Evolutionary conservation across 2,113 vertebrate species (phyloP).

Genomic region (Cynoglossus semilaevis): DNA sequence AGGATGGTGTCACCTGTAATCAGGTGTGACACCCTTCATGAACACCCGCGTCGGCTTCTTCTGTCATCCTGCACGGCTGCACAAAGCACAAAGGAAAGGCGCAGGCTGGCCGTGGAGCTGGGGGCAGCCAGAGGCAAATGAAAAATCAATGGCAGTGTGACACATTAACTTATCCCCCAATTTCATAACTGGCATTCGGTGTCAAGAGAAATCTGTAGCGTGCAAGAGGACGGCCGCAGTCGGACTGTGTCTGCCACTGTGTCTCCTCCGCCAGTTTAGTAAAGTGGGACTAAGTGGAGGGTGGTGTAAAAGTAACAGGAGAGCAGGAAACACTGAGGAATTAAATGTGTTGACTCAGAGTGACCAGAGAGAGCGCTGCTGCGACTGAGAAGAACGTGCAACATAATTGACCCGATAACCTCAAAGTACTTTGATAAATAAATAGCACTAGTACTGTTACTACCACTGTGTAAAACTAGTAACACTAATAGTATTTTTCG

Average conservation of each 20-base stretch:
- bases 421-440: too few species aligned
- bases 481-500: too few species aligned
- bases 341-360: too few species aligned
- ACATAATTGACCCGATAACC: too few species aligned
- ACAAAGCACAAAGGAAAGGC: slow-evolving; percentile 64
- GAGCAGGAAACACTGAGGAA: too few species aligned
- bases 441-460: too few species aligned
- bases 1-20: slow-evolving; percentile 61
- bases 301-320: background rate
- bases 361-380: too few species aligned
- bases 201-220: slow-evolving; percentile 67
- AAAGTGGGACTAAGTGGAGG: slow-evolving; percentile 36
- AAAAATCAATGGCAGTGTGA: slow-evolving; percentile 76
- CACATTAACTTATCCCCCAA: slow-evolving; percentile 77
- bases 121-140: slow-evolving; percentile 68
- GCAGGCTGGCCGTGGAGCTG: slow-evolving; percentile 48
- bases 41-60: slow-evolving; percentile 45
- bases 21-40: slow-evolving; percentile 63
- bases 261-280: slow-evolving; percentile 34
- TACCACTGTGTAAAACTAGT: too few species aligned
- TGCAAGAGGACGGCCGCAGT: slow-evolving; percentile 52
- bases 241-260: slow-evolving; percentile 52
- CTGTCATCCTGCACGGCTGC: slow-evolving; percentile 49
- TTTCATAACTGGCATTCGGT: slow-evolving; percentile 74
- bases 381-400: too few species aligned